Evolutionary conservation across 2,888 invertebrate species (phyloP), one percentile per base, ranked within the genome.

Genomic region (Latrodectus hesperus): DNA sequence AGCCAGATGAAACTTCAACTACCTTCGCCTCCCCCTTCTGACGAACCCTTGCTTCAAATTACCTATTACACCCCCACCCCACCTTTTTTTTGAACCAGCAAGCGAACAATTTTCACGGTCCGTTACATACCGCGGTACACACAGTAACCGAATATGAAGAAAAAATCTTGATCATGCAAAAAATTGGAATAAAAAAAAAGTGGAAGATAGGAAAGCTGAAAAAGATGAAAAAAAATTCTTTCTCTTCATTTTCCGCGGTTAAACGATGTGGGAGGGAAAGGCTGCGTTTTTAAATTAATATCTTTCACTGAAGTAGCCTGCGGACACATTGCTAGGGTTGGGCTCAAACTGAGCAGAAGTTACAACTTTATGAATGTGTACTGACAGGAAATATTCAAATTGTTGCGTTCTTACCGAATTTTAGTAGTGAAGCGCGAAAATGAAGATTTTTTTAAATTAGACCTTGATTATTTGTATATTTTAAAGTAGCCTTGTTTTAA

Each of bases 61-160:
- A 72, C 77, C 86, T 76, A 71, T 71, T 65, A 49, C 74, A 70
- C 79, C 75, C 60, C 79, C n/a, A 64, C 17, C 26, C n/a, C 14
- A 22, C 79, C 72, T 51, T 67, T 67, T 60, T 22, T 17, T 64
- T 67, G 53, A 52, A 38, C 81, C 51, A 16, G 65, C 65, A 68
- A 87, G 72, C 77, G 76, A 87, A 73, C 86, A 72, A 82, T 87
- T 87, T 87, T 81, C 76, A 72, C 55, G 81, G 53, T 77, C 77
- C 77, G 86, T 81, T 81, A 81, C 86, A 79, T 74, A 9, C 70
- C 75, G 68, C 73, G 51, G 68, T 60, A 53, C 77, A 26, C 26
- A 67, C 26, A 68, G 79, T 70, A 74, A 80, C 79, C 74, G 79
- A 79, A 84, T 72, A 38, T 38, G 67, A 38, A 83, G 64, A 64